phyloP scores from a whole-genome alignment of 2,888 invertebrate genomes.

The Caenorhabditis sinica region DNA sequence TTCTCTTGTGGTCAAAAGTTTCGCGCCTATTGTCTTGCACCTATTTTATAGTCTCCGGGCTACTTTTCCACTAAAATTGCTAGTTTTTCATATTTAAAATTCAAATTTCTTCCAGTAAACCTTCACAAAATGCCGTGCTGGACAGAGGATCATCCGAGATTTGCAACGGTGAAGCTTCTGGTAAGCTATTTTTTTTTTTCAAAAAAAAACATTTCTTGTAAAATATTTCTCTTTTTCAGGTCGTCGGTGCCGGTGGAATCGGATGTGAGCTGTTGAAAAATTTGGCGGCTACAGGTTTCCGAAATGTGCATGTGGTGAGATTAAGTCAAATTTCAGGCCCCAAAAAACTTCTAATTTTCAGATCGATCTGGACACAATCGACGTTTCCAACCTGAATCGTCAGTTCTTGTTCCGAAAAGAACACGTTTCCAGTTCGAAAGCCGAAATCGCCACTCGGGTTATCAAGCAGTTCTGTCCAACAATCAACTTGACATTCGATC shows the following conservation, averaged over 20 bases:
- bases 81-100: not conserved
- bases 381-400: constrained; percentile 98
- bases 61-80: not conserved
- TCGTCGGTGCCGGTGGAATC: constrained; percentile 96
- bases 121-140: constrained; percentile 40
- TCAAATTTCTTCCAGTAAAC: constrained; percentile 11
- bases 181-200: not conserved
- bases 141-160: constrained; percentile 37
- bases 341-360: constrained; percentile 85
- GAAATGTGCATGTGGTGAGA: constrained; percentile 94
- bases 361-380: constrained; percentile 99
- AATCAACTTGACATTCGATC: constrained; percentile 88
- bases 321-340: too few species aligned
- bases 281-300: constrained; percentile 95
- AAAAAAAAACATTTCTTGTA: not conserved
- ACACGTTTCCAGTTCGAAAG: constrained; percentile 98
- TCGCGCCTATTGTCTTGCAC: too few species aligned
- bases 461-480: constrained; percentile 75
- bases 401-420: constrained; percentile 99
- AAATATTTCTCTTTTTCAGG: constrained; percentile 83
- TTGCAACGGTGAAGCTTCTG: constrained; percentile 21
- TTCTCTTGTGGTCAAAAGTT: too few species aligned
- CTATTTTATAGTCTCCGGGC: too few species aligned
- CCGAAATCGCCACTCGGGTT: constrained; percentile 77
- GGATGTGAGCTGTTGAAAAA: constrained; percentile 99